phyloP scores from a whole-genome alignment of 30 jellyfish, hydroid and myxozoan species.

The Chrysaora quinquecirrha region DNA sequence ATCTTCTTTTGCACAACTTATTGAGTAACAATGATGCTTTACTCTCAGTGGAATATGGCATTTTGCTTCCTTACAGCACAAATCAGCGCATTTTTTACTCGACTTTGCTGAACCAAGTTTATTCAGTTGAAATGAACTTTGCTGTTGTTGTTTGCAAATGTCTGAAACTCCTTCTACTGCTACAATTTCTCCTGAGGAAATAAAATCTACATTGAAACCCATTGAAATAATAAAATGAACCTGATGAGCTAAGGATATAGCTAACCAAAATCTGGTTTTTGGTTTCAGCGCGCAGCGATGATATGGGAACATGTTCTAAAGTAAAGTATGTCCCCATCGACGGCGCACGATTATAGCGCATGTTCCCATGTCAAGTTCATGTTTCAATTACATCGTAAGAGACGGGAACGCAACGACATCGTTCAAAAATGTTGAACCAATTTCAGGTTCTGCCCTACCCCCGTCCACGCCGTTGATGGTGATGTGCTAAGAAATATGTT shows the following conservation, averaged over 20 bases:
- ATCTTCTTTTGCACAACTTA: slow-evolving; percentile 65
- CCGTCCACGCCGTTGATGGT: no score
- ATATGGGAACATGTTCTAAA: neutral
- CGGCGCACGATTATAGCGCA: neutral
- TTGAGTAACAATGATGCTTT: slow-evolving; percentile 70
- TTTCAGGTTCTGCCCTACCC: no score
- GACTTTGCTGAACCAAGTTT: slow-evolving; percentile 42
- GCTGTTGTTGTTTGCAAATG: slow-evolving; percentile 86
- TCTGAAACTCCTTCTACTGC: slow-evolving; percentile 47
- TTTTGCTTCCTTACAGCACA: slow-evolving; percentile 71
- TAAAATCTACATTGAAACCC: no score
- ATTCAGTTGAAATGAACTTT: slow-evolving; percentile 76
- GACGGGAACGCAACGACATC: no score
- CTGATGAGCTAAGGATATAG: neutral
- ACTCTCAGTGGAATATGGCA: slow-evolving; percentile 74
- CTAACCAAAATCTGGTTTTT: neutral
- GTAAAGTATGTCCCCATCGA: neutral
- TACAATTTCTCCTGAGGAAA: neutral
- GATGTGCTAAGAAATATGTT: no score
- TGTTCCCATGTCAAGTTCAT: no score
- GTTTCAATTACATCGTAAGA: no score
- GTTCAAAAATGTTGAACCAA: no score
- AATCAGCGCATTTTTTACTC: slow-evolving; percentile 62
- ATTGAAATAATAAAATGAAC: neutral
- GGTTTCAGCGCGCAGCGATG: no score